Base-by-base conservation (phyloP, 2,113 vertebrate genomes). In the Platichthys stellatus region DNA sequence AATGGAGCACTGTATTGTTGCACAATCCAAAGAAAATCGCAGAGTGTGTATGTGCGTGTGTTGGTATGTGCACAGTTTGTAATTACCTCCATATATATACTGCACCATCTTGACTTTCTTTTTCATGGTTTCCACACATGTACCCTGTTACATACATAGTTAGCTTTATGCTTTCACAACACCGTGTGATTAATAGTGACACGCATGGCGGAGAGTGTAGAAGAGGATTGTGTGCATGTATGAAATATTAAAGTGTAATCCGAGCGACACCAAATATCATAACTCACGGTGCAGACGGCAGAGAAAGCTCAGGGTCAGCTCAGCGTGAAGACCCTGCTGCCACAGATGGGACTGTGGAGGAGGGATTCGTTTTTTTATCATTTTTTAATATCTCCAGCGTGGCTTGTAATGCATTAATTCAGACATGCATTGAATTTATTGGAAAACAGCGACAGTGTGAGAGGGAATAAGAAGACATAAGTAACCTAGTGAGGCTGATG, bases 161-260 rank as follows among this genome's bases (percentile, higher is more conserved):
- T 83, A 83, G 63, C 88, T 87, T 87, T 80, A 87, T 76, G 62
- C 31, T 92, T 85, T 84, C 72, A 77, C 73, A 82, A n/a, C 68
- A 51, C 69, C 54, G 59, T 67, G 73, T 93, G 93, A 95, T 93
- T 92, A 93, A 94, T 93, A 88, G 87, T 87, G 84, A 86, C 85
- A 90, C 81, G 93, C 90, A 90, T 85, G 35, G 69, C 78, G 85
- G 78, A 88, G 84, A 86, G 88, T 88, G 94, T 81, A 81, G 82
- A 89, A 87, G 49, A 81, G 79, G 86, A 90, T 91, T 93, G 92
- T 93, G 87, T 88, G 86, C 90, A 86, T 93, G 90, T 92, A 94
- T 94, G 92, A 94, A 94, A 94, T 94, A 93, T 94, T 94, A 91
- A 89, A 89, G 88, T 78, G 81, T 93, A 93, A 94, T 94, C 93